Evolutionary conservation across 2,888 invertebrate species (phyloP).

Genomic region (Quadroppia sp.): DNA sequence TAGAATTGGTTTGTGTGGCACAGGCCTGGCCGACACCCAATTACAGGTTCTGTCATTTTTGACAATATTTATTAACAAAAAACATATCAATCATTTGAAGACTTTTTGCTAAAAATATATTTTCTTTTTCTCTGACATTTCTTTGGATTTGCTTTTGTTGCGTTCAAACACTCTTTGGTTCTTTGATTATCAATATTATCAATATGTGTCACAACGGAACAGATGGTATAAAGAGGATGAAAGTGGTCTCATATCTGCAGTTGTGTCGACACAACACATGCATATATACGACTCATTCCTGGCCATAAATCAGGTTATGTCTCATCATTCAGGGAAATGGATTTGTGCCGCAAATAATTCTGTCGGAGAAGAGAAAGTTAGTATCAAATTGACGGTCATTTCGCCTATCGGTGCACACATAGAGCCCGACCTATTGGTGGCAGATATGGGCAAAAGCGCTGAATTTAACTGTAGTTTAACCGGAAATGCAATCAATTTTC

Average conservation of each 20-base stretch:
- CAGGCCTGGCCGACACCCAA: constrained; percentile 52
- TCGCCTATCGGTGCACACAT: constrained; percentile 72
- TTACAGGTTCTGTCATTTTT: constrained; percentile 47
- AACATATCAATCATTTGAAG: constrained; percentile 31
- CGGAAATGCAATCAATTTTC: constrained; percentile 67
- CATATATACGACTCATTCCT: constrained; percentile 37
- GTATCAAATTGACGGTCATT: constrained; percentile 39
- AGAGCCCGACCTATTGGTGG: constrained; percentile 59
- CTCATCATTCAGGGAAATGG: constrained; percentile 42
- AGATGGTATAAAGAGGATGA: constrained; percentile 42
- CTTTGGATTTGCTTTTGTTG: background rate
- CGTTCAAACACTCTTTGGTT: background rate
- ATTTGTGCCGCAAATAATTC: constrained; percentile 42
- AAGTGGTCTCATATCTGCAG: constrained; percentile 39
- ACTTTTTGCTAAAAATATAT: constrained; percentile 27
- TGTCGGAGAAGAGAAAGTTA: constrained; percentile 41
- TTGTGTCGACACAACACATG: constrained; percentile 36
- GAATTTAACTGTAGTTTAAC: constrained; percentile 79
- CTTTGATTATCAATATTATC: constrained; percentile 37
- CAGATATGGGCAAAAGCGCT: constrained; percentile 77
- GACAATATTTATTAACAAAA: constrained; percentile 30
- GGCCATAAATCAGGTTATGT: constrained; percentile 31
- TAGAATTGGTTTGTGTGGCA: constrained; percentile 53
- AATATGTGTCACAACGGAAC: constrained; percentile 28
- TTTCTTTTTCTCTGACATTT: constrained; percentile 3